Base-by-base conservation (phyloP, 2,888 invertebrate species). In the Hemaris fuciformis region DNA sequence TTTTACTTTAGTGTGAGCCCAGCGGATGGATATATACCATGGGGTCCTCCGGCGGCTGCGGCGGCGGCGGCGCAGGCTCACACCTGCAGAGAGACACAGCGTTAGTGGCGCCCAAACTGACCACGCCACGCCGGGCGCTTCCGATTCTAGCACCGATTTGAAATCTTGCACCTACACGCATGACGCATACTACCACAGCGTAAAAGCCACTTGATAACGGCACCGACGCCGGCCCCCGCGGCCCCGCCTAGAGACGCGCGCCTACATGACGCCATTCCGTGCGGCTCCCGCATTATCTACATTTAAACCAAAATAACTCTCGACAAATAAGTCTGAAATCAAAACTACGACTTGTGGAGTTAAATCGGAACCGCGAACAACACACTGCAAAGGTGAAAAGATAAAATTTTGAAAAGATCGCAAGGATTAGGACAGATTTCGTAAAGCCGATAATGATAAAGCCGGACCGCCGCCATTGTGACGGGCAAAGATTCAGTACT, bases 31-130 rank as follows among this genome's bases (percentile, higher is more conserved):
- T 93, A 93, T 85, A 88, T 92, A 93, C 93, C 92, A 90, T 92
- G 88, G 80, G 87, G 89, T 88, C 87, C 87, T 84, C 78, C 88
- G 86, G 91, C 84, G 87, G 85, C 91, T 72, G 91, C 89, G 75
- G 87, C 88, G 81, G 90, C 93, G 87, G 91, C 93, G 89, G 84
- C 89, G 90, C 92, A 87, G 91, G 91, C 91, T 91, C 92, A 91
- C 92, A 91, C 85, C 93, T 93, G 93, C 92, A 93, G 93, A 93
- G 89, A 93, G 91, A 92, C 88, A 91, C 89, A 90, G 87, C 87
- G 91, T 93, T 93, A 93, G 91, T 92, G 83, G 85, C 86, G 86
- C 87, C 88, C 86, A 88, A 88, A 88, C 89, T 89, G 88, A 89
- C 87, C 79, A 80, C 76, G 74, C 75, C 69, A 70, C 75, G 74